Base-by-base conservation (phyloP, 2,888 invertebrate species). In the Andrena haemorrhoa region DNA sequence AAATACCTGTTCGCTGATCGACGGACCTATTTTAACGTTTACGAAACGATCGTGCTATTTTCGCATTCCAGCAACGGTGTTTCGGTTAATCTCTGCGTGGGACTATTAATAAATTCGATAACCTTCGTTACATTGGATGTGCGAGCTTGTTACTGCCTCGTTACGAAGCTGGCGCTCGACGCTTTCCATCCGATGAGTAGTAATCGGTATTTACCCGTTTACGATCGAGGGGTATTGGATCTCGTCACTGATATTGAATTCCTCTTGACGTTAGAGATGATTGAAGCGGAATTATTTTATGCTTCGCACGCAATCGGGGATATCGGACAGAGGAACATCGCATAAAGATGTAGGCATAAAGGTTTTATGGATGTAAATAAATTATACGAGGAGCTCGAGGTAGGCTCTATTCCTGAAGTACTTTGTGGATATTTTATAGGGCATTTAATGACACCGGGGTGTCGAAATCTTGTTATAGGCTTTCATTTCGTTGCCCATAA, bases 101-200 rank as follows among this genome's bases (percentile, higher is more conserved):
- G 8, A 31, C 64, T 75, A 81, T 82, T 72, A 82, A 81, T 75
- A 72, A 71, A 51, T 53, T 56, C 51, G 33, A 68, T 72, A 72
- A 76, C 75, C 81, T 75, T 69, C 61, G 66, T 69, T 56, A 82
- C 61, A 75, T 66, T 58, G 70, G 70, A 71, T 75, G 49, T 58
- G 53, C 29, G 63, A 75, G 63, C 53, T 12, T 41, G 64, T 60
- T 70, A 58, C 20, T 61, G 70, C 69, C 74, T 33, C 29, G n/a
- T 49, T 69, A 64, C 56, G 35, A 71, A 33, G 41, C 10, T 35
- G 66, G 12, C 12, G 16, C 26, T 31, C 33, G 12, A 26, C 4
- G 31, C 0, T 5, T 10, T 16, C 26, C 63, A 41, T 5, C 5
- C 16, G 41, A 51, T 51, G 47, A 70, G 58, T 23, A 56, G n/a